Base-by-base conservation (phyloP, 2,888 invertebrate genomes). In the Vannuccia rotundouncinata region DNA sequence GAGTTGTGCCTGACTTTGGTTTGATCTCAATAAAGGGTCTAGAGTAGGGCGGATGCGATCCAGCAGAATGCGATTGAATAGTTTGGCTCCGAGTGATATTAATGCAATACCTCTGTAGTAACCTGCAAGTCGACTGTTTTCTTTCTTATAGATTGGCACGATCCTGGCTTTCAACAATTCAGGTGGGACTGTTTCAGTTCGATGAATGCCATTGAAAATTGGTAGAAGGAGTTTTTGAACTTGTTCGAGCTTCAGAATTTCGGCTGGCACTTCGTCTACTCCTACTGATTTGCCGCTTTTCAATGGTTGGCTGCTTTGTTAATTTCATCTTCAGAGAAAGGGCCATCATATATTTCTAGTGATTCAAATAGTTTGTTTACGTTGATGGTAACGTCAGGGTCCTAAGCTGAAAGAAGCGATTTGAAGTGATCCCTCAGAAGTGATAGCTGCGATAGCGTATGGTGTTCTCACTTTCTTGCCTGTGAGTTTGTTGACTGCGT, bases 291-390 rank as follows among this genome's bases (percentile, higher is more conserved):
- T 66, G 66, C 66, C 66, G 66, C 22, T 66, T 66, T 66, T 66
- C 66, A 66, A 66, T 66, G 66, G 66, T 66, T 66, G 66, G 66
- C 66, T 66, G 22, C 66, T 66, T 66, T 66, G 66, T 66, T 66
- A 66, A 66, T 66, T 66, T 66, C 66, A 2, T 66, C 66, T 66
- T 66, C 5, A 66, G 66, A 22, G 66, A 66, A 66, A 22, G 66
- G 66, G 25, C 66, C 66, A 22, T 66, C 22, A 22, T 66, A 5
- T 66, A 66, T 66, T 5, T 66, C 10, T 66, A 66, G 22, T 66
- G 22, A 27, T 66, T 66, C 66, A 22, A 66, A 66, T 66, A 66
- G 13, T 66, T 66, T 66, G 66, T 66, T 66, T 13, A 66, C 66
- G 66, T 66, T 66, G 66, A 66, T 66, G 22, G 5, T 66, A 66